Evolutionary conservation across 2,797 vertebrate genomes (phyloP).

Genomic region (Amazona finschi): DNA sequence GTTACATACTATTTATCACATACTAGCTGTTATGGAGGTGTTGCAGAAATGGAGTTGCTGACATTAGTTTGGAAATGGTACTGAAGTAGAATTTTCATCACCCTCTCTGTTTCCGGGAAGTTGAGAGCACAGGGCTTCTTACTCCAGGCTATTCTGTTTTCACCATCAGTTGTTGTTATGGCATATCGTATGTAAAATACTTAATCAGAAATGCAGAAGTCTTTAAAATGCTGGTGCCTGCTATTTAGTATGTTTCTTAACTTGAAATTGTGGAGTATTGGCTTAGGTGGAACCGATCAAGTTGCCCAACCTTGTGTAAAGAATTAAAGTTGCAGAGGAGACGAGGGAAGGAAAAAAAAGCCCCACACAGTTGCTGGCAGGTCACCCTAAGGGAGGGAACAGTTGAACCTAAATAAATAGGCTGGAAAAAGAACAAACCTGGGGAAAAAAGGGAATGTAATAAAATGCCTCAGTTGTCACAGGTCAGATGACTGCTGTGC

Average conservation of each 20-base stretch:
- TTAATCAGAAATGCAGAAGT: background rate
- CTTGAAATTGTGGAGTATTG: background rate
- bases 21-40: background rate
- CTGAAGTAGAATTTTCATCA: background rate
- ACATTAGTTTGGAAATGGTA: background rate
- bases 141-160: background rate
- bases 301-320: background rate
- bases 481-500: background rate
- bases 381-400: background rate
- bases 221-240: background rate
- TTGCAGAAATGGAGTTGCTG: background rate
- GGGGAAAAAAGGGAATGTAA: background rate
- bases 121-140: background rate
- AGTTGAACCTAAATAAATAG: conserved; percentile 1
- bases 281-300: conserved; percentile 1
- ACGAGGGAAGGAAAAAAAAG: background rate
- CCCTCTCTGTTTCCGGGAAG: background rate
- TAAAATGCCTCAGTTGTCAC: background rate
- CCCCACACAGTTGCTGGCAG: background rate
- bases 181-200: background rate
- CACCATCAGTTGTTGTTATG: background rate
- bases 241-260: background rate
- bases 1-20: background rate
- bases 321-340: background rate
- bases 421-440: background rate